Base-by-base conservation (phyloP, 2,113 vertebrate species). In the Ctenodactylus gundi region DNA sequence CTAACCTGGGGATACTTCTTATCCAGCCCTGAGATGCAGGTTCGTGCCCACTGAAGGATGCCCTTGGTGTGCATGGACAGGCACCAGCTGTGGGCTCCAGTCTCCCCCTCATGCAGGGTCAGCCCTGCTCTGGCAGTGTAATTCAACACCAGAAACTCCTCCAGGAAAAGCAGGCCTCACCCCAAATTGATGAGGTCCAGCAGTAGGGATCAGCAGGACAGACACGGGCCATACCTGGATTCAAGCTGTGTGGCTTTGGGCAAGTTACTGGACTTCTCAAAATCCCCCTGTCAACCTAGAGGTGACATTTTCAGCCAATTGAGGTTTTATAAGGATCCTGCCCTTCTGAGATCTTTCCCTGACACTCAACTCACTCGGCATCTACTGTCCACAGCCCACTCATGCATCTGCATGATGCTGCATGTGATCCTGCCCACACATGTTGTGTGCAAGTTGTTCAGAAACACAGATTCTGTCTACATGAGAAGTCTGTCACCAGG, bases 101-200 rank as follows among this genome's bases (percentile, higher is more conserved):
- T 1, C 10, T 31, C 41, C 46, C 8, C 27, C 20, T 20, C 15
- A 1, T 4, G 41, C 6, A n/a, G 15, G 10, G 8, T 8, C 60
- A 51, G 44, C 8, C 27, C 58, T 62, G n/a, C 31, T 41, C 67
- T 53, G 49, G 77, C 31, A 3, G 14, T 44, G 36, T 21, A 67
- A 25, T 27, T 90, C 18, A n/a, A 55, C 18, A 14, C 53, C 65
- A 88, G 34, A 57, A n/a, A 14, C 29, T 49, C 6, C 58, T 90
- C 12, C n/a, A 25, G 68, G 58, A 62, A 88, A 67, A 55, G 21
- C 17, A 64, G 70, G 67, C 51, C 20, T 21, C 17, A 73, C 25
- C 9, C n/a, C 27, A 21, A 64, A 46, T 15, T 57, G 21, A 53
- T 41, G 21, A 75, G 20, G 77, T 36, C 21, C 62, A 20, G 57